Conservation (phyloP, 2,113 vertebrate species). For the Zapornia atra region DNA sequence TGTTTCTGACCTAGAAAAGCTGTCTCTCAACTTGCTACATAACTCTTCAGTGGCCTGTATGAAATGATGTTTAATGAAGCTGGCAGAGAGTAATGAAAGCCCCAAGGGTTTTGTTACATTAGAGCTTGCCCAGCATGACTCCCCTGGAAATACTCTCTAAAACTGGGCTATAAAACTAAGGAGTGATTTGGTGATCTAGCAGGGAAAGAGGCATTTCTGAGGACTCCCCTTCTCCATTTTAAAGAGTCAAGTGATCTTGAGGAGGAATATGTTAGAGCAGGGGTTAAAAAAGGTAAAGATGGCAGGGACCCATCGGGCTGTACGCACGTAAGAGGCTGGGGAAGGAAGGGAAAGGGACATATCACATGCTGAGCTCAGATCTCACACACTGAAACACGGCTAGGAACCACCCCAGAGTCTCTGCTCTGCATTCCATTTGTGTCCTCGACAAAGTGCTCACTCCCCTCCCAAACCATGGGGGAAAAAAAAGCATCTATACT, state of each 20-base stretch:
- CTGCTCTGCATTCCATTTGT: neutral
- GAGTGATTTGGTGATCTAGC: neutral
- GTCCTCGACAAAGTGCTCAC: neutral
- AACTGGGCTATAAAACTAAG: neutral
- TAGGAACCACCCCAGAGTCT: neutral
- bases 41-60: slow-evolving; percentile 43
- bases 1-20: slow-evolving; percentile 59
- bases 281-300: neutral
- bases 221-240: neutral
- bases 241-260: neutral
- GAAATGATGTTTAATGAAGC: slow-evolving; percentile 63
- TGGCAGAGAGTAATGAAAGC: slow-evolving; percentile 61
- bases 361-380: neutral
- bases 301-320: neutral
- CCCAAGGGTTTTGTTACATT: slow-evolving; percentile 56
- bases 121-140: slow-evolving; percentile 17
- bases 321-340: neutral
- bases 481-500: neutral
- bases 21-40: slow-evolving; percentile 41
- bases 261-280: neutral
- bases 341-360: neutral
- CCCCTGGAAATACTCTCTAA: slow-evolving; percentile 33
- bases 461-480: neutral
- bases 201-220: neutral
- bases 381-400: neutral